Conservation (phyloP, 2,888 invertebrate species). For the Oegoconia quadripuncta region DNA sequence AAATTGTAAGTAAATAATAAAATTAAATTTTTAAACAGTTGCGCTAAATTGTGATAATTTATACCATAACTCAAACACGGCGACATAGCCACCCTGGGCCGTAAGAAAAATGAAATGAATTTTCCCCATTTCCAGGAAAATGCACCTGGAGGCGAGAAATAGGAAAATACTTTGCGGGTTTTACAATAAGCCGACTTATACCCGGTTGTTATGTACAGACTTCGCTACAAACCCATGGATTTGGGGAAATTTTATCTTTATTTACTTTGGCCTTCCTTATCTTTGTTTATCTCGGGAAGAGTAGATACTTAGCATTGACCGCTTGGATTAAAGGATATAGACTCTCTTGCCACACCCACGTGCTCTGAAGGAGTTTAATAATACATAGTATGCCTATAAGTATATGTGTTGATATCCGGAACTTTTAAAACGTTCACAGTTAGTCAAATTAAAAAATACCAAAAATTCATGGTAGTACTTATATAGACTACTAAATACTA, state of each 20-base stretch:
- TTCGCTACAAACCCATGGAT: constrained; percentile 41
- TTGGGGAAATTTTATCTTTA: constrained; percentile 32
- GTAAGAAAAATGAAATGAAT: constrained; percentile 44
- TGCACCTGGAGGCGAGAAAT: constrained; percentile 46
- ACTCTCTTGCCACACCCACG: background rate
- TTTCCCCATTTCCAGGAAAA: constrained; percentile 42
- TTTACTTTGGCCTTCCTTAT: no score
- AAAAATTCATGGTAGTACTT: no score
- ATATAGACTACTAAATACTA: no score
- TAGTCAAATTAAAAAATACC: no score
- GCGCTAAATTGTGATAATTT: constrained; percentile 3
- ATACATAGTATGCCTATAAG: no score
- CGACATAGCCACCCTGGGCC: constrained; percentile 25
- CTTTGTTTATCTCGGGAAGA: constrained; percentile 24
- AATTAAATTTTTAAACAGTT: background rate
- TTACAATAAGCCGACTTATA: constrained; percentile 55
- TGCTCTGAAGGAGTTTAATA: background rate
- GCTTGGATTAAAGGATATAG: constrained; percentile 1
- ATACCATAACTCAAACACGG: constrained; percentile 9
- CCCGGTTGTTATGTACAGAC: constrained; percentile 42
- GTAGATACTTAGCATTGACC: background rate
- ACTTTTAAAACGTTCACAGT: no score
- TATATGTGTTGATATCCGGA: no score
- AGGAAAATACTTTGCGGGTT: constrained; percentile 46
- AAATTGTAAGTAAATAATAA: background rate